Evolutionary conservation across 2,113 vertebrate species (phyloP).

Genomic region (Procavia capensis): DNA sequence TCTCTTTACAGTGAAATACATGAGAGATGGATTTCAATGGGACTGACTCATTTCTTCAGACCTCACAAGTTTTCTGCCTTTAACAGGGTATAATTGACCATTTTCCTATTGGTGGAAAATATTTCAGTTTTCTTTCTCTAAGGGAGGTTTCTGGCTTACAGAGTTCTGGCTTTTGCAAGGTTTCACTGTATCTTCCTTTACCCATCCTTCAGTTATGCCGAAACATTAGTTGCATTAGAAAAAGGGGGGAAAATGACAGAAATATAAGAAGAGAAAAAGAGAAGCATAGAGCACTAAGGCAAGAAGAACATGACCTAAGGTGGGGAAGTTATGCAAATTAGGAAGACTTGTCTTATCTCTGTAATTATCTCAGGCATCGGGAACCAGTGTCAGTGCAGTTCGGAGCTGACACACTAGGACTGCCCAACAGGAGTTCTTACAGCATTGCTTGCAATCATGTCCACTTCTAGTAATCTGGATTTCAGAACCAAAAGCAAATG

Average conservation of each 20-base stretch:
- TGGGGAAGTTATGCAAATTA: not conserved
- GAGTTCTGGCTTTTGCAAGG: not conserved
- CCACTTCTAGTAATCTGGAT: not conserved
- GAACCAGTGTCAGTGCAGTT: not conserved
- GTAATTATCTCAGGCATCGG: not conserved
- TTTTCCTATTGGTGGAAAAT: not conserved
- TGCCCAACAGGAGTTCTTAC: not conserved
- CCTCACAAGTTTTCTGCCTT: not conserved
- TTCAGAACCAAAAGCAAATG: conserved; percentile 43
- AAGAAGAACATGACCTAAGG: not conserved
- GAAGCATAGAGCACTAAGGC: not conserved
- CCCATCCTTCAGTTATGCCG: not conserved
- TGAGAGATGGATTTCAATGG: not conserved
- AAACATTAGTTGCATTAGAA: not conserved
- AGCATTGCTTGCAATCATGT: not conserved
- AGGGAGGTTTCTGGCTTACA: not conserved
- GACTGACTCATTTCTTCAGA: not conserved
- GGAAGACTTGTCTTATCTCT: not conserved
- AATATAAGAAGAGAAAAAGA: not conserved
- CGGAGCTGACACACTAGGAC: not conserved
- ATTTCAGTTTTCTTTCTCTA: not conserved
- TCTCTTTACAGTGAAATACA: not conserved
- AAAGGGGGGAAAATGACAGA: not conserved
- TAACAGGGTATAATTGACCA: not conserved
- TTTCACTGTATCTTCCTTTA: not conserved